Evolutionary conservation across 92 coral and sea anemone species (phyloP).

Genomic region (Actinernus sp.): DNA sequence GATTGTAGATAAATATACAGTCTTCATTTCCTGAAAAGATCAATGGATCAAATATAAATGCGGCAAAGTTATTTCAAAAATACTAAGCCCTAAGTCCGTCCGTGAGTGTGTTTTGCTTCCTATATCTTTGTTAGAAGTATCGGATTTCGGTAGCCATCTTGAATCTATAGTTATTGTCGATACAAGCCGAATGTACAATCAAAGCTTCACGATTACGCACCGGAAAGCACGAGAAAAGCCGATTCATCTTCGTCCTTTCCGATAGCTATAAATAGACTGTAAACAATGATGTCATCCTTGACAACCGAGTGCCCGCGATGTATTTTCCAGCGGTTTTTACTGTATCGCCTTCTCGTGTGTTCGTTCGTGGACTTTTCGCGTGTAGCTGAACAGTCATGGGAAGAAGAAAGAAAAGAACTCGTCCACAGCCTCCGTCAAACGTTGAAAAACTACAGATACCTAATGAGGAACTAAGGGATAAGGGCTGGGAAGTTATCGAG

Average conservation of each 20-base stretch:
- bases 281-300: not conserved
- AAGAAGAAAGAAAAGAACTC: slow-evolving; percentile 1
- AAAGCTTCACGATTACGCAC: too few relatives aligned
- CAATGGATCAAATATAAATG: not conserved
- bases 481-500: not conserved
- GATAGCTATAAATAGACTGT: not conserved
- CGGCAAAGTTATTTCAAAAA: not conserved
- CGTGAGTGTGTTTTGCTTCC: not conserved
- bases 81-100: not conserved
- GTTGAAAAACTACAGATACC: not conserved
- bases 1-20: not conserved
- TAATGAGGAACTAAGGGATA: not conserved
- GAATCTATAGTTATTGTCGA: not conserved
- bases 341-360: too few relatives aligned
- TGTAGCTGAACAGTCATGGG: too few relatives aligned
- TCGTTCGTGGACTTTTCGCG: too few relatives aligned
- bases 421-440: not conserved
- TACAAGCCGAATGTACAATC: too few relatives aligned
- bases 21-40: not conserved
- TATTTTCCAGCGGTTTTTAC: slow-evolving; percentile 2
- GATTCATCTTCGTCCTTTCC: too few relatives aligned
- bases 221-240: too few relatives aligned
- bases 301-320: not conserved
- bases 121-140: not conserved
- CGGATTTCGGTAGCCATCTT: not conserved